Evolutionary conservation across 92 coral and sea anemone genomes (phyloP), one percentile per base, ranked within the genome.

Genomic region (Montipora capitata): DNA sequence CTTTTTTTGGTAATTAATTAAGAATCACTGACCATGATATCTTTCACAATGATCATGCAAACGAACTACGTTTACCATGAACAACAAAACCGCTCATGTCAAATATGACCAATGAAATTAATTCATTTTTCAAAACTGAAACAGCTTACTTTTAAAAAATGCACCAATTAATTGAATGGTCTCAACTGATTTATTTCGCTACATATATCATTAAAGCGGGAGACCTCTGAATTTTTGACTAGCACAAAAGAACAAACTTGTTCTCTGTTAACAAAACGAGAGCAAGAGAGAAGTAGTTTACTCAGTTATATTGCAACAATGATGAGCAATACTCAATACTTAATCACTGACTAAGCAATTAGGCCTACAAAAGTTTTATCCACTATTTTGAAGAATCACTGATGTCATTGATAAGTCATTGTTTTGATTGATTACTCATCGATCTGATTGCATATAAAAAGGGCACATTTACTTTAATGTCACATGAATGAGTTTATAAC

Each of bases 241-340:
- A 57, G 63, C 63, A 57, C 63, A 57, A 57, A 57, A 57, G 63
- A 57, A 57, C 63, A 57, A 57, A 57, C 63, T 57, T 57, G 63
- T 11, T 57, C 63, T 57, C 63, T 57, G 63, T 57, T 57, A 15
- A 57, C 63, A 57, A 57, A 57, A 57, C 7, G 63, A 57, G 12
- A 57, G 63, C 63, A 14, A 57, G 63, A 57, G 63, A 57, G 63
- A 57, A 57, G 7, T 57, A 57, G 63, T 57, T 57, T 57, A 57
- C 63, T 57, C 63, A 57, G 63, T 57, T 57, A 57, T 9, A 7
- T 57, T 57, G 63, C 63, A 57, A 4, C 63, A 57, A 57, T 57
- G 1, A 11, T 57, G 63, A 57, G 63, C 11, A 57, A 57, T 57
- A 57, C 63, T 57, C 2, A 9, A 57, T 57, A 57, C 63, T 57